phyloP scores from a whole-genome alignment of 2,113 vertebrate species.

The Syngnathus floridae region DNA sequence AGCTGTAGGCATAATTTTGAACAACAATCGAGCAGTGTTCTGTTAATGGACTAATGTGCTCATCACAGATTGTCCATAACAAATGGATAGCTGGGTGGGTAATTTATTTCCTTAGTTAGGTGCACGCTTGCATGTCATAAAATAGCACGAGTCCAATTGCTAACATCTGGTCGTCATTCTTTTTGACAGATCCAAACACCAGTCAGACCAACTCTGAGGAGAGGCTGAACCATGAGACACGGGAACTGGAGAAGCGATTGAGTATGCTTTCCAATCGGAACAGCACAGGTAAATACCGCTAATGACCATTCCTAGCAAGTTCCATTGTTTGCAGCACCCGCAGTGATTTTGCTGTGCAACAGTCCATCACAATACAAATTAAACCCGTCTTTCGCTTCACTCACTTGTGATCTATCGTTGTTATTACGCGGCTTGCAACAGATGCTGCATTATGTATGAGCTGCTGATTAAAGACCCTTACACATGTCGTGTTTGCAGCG shows the following conservation, averaged over 20 bases:
- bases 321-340: not conserved
- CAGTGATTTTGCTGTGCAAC: not conserved
- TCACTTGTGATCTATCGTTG: slow-evolving; percentile 16
- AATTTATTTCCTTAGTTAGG: too few species aligned
- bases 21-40: too few species aligned
- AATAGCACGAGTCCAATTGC: not conserved
- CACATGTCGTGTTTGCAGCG: slow-evolving; percentile 26
- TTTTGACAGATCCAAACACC: slow-evolving; percentile 67
- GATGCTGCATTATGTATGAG: slow-evolving; percentile 4
- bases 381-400: not conserved
- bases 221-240: slow-evolving; percentile 79
- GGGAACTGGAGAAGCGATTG: slow-evolving; percentile 87
- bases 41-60: too few species aligned
- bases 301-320: not conserved
- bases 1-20: too few species aligned
- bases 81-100: too few species aligned
- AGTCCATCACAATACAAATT: not conserved
- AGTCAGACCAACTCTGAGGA: slow-evolving; percentile 74
- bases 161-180: not conserved
- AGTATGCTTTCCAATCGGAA: slow-evolving; percentile 83
- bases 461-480: slow-evolving; percentile 6
- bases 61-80: too few species aligned
- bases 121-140: too few species aligned
- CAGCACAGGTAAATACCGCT: slow-evolving; percentile 76
- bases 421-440: not conserved